Base-by-base conservation (phyloP, 2,113 vertebrate genomes). In the Corythoichthys intestinalis region DNA sequence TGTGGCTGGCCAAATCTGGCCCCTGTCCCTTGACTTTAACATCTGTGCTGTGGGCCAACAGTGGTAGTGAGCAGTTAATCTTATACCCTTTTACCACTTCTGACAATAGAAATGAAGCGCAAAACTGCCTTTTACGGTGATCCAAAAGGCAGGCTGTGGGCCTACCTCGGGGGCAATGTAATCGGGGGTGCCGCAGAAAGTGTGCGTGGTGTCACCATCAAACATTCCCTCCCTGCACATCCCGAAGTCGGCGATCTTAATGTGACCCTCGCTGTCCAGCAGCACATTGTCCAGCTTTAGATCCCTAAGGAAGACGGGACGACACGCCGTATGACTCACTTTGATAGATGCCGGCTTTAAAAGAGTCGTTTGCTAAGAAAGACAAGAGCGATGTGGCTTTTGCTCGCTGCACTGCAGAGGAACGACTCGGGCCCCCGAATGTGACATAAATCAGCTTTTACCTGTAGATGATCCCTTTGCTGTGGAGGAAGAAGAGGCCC, bases 231-330 rank as follows among this genome's bases (percentile, higher is more conserved):
- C 95, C 81, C 94, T 94, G 81, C 95, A 96, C 95, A 97, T 96
- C 69, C 95, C 95, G 0, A 96, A 96, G 78, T 97, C 95, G 0
- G 95, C 94, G 20, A 97, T 96, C 85, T 97, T 97, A 72, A 95
- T 95, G 89, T 96, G 95, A 6, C 95, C 94, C 53, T 96, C 93
- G 0, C 92, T 92, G 74, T 97, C 95, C 53, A 96, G 85, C 89
- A 97, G 92, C 67, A 97, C 94, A 1, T 97, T 96, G 73, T 96
- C 95, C 88, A 96, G 90, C 86, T 97, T 96, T 61, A 97, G 90
- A 80, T 96, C 95, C 86, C 95, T 97, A 78, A 15, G 66, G 70
- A 41, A 66, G 65, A 61, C 66, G 49, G 82, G 66, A 79, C 56
- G 83, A 74, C 70, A 68, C 69, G 62, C 5, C 58, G 64, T 17